Conservation (phyloP, 2,113 vertebrate species). For the Colinus virginianus region DNA sequence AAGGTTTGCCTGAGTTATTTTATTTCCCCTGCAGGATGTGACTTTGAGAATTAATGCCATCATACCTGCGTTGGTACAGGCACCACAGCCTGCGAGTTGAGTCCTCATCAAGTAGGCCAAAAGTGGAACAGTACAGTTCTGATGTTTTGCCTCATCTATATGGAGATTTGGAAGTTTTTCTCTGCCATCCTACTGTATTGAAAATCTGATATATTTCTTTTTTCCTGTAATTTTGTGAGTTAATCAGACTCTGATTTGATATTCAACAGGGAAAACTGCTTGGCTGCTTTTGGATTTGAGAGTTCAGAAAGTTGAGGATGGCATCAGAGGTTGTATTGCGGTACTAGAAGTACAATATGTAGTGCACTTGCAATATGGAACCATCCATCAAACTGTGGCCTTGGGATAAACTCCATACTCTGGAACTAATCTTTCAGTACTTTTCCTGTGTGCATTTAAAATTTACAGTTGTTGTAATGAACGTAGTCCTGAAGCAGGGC, state of each 20-base stretch:
- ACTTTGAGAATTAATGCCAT: not conserved
- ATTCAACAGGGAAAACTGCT: not conserved
- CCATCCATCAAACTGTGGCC: constrained; percentile 60
- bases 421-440: constrained; percentile 1
- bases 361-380: constrained; percentile 37
- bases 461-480: constrained; percentile 5
- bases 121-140: not conserved
- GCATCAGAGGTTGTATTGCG: constrained; percentile 65
- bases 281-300: constrained; percentile 3
- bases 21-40: not conserved
- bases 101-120: not conserved
- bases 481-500: constrained; percentile 8
- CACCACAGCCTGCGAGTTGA: not conserved
- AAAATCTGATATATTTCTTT: not conserved
- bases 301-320: not conserved
- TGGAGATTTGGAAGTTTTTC: not conserved
- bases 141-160: constrained; percentile 28
- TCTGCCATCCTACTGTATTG: not conserved
- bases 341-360: constrained; percentile 61
- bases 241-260: not conserved
- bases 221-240: not conserved
- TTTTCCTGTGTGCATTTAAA: constrained; percentile 50
- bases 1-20: not conserved
- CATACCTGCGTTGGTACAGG: not conserved
- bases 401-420: constrained; percentile 55